Conservation (phyloP, 1,140 invertebrate species). For the Battus philenor region DNA sequence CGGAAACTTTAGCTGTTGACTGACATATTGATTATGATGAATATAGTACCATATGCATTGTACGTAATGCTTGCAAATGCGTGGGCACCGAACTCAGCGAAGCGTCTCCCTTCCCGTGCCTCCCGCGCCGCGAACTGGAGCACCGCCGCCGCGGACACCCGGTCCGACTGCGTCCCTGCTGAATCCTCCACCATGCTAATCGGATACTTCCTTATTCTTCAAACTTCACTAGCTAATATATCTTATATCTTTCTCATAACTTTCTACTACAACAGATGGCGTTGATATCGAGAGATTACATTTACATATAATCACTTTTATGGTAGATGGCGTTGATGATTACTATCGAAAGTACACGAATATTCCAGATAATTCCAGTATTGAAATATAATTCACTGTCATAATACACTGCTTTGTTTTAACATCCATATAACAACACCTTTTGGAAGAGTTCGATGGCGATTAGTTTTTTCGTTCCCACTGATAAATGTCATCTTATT, state of each 20-base stretch:
- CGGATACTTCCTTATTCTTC: no score
- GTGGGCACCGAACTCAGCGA: conserved; percentile 60
- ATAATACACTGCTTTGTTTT: conserved; percentile 43
- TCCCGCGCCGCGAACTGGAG: conserved; percentile 60
- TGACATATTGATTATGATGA: not conserved
- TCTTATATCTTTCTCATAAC: no score
- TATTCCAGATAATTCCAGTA: no score
- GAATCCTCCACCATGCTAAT: conserved; percentile 51
- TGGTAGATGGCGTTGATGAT: no score
- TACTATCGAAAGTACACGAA: no score
- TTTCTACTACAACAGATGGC: no score
- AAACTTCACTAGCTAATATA: no score
- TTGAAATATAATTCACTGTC: conserved; percentile 43
- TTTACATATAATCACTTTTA: no score
- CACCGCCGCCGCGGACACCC: conserved; percentile 59
- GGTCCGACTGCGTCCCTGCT: conserved; percentile 28
- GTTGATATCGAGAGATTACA: conserved; percentile 10
- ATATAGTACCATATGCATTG: conserved; percentile 54
- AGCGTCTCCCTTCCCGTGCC: conserved; percentile 53
- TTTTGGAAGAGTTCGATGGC: conserved; percentile 19
- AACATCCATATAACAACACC: conserved; percentile 38
- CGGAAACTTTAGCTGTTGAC: no score
- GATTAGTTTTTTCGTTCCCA: conserved; percentile 16
- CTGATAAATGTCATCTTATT: conserved; percentile 29
- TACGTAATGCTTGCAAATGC: conserved; percentile 61